Conservation (phyloP, 1,140 invertebrate species). For the Aleiodes sp. region DNA sequence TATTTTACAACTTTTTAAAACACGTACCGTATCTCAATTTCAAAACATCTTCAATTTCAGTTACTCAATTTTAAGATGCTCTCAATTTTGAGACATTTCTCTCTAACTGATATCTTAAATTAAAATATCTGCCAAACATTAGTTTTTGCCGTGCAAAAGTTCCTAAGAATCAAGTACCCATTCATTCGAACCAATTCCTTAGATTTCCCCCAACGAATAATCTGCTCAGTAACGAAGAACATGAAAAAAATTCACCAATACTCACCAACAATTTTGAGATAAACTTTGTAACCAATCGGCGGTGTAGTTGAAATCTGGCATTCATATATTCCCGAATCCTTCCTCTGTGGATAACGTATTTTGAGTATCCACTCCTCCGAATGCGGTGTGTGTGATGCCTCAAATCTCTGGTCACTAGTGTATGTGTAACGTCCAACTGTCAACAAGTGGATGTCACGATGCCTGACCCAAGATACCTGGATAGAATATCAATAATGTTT, state of each 20-base stretch:
- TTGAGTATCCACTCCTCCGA: conserved; percentile 72
- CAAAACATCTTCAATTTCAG: no score
- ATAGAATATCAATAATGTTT: conserved; percentile 28
- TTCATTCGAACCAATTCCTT: no score
- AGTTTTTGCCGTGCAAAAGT: no score
- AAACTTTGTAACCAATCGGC: conserved; percentile 72
- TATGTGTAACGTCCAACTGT: conserved; percentile 71
- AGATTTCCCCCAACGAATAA: no score
- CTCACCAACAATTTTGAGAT: conserved; percentile 84
- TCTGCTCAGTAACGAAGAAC: no score
- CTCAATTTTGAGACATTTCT: no score
- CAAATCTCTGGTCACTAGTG: conserved; percentile 70
- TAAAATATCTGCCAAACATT: no score
- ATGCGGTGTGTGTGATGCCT: conserved; percentile 66
- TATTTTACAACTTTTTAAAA: no score
- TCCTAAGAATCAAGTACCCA: no score
- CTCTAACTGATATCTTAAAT: no score
- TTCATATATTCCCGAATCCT: conserved; percentile 80
- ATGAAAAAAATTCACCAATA: conserved; percentile 43
- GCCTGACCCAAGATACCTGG: conserved; percentile 71
- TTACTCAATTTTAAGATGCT: no score
- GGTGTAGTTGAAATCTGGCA: conserved; percentile 83
- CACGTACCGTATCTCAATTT: no score
- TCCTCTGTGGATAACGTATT: conserved; percentile 73
- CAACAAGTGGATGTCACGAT: conserved; percentile 67